phyloP scores from a whole-genome alignment of 2,797 vertebrate genomes.

The Leptoclinus maculatus region DNA sequence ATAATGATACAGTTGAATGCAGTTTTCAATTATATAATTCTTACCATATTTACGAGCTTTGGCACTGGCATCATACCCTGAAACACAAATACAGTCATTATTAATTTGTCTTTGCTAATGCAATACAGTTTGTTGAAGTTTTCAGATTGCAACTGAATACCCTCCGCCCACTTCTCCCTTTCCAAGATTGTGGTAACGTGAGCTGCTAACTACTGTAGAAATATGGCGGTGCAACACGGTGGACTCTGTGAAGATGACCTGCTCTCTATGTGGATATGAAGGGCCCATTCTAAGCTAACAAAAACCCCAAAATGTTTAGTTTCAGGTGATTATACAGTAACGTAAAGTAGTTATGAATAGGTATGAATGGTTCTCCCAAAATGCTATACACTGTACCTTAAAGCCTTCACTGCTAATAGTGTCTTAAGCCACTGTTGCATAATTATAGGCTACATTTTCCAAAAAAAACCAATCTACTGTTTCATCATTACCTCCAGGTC shows the following conservation, averaged over 20 bases:
- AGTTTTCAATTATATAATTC: slow-evolving; percentile 16
- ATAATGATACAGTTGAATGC: neutral
- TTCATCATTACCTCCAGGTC: slow-evolving; percentile 71
- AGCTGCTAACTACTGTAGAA: neutral
- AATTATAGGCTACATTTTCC: neutral
- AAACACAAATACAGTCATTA: slow-evolving; percentile 36
- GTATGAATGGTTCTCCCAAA: neutral
- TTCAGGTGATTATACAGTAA: neutral
- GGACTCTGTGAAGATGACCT: neutral
- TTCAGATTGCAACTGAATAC: neutral
- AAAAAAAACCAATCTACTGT: neutral
- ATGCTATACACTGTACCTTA: neutral
- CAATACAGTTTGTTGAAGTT: neutral
- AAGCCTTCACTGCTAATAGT: neutral
- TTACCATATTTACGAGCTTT: slow-evolving; percentile 84
- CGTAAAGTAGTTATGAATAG: neutral
- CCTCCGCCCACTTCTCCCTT: neutral
- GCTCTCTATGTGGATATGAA: neutral
- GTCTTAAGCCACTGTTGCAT: neutral
- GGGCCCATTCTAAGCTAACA: neutral
- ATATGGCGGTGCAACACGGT: neutral
- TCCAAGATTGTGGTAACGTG: neutral
- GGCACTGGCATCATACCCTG: slow-evolving; percentile 77
- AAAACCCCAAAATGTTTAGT: neutral
- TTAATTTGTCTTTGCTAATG: neutral